These are phyloP conservation scores for Dasysyrphus tricinctus DNA, from an alignment of 2,888 invertebrate species.

Conservation along the genomic window DNA sequence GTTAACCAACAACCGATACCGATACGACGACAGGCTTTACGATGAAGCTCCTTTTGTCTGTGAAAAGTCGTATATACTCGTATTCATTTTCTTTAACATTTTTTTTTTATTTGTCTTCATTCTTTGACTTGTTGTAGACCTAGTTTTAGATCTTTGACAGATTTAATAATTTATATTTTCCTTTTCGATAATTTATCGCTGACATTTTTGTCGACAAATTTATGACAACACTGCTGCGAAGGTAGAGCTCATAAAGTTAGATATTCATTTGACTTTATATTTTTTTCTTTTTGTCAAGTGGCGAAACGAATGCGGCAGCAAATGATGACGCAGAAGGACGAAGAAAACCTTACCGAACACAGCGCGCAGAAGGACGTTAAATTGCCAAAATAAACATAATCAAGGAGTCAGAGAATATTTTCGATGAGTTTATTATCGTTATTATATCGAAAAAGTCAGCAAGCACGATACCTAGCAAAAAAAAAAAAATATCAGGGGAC, in stretches of 20 bases:
- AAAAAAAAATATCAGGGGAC: background rate
- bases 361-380: slow-evolving; percentile 41
- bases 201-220: slow-evolving; percentile 73
- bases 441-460: slow-evolving; percentile 68
- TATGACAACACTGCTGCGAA: slow-evolving; percentile 58
- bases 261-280: slow-evolving; percentile 63
- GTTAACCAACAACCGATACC: slow-evolving; percentile 11
- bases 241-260: slow-evolving; percentile 70
- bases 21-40: slow-evolving; percentile 7
- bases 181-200: slow-evolving; percentile 72
- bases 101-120: slow-evolving; percentile 5
- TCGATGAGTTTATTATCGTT: slow-evolving; percentile 76
- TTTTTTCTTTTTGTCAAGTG: slow-evolving; percentile 30
- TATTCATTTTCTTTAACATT: background rate
- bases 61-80: background rate
- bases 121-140: slow-evolving; percentile 52
- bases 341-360: slow-evolving; percentile 17
- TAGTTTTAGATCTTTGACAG: slow-evolving; percentile 72
- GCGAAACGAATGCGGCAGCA: slow-evolving; percentile 7
- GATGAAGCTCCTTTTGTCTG: slow-evolving; percentile 13
- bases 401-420: slow-evolving; percentile 67
- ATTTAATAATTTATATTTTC: slow-evolving; percentile 75
- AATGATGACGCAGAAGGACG: slow-evolving; percentile 9
- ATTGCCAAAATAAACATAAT: slow-evolving; percentile 75
- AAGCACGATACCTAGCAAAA: slow-evolving; percentile 66